Conservation (phyloP, 2,888 invertebrate species). For the Synergus umbraculus region DNA sequence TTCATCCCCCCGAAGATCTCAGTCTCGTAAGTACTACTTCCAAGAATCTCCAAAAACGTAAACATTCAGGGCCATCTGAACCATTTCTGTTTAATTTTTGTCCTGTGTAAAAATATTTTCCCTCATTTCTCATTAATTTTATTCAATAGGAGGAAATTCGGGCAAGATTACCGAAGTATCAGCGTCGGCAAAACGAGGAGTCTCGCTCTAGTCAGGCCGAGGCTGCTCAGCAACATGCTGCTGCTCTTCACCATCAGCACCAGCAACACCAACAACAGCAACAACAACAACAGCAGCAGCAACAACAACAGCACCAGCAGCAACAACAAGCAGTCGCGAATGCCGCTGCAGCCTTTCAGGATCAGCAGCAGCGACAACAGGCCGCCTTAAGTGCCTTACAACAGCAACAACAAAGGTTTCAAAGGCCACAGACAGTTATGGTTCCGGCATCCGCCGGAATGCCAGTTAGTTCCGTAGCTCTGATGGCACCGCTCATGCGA, state of each 20-base stretch:
- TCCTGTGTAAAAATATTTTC: no score
- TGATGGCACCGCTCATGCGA: constrained; percentile 79
- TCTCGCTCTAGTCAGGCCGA: constrained; percentile 69
- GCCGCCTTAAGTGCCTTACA: constrained; percentile 76
- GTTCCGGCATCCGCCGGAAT: constrained; percentile 77
- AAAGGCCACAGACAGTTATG: constrained; percentile 77
- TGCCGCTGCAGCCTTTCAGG: constrained; percentile 76
- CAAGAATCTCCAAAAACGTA: no score
- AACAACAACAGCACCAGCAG: constrained; percentile 71
- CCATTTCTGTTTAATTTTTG: no score
- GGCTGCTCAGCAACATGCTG: constrained; percentile 60
- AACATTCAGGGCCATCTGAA: no score
- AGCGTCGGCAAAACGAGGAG: constrained; percentile 77
- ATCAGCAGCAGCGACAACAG: constrained; percentile 76
- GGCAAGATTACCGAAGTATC: constrained; percentile 85
- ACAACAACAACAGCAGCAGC: constrained; percentile 68
- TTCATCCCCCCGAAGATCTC: constrained; percentile 96
- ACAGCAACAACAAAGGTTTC: constrained; percentile 78
- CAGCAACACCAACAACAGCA: constrained; percentile 72
- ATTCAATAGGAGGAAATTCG: constrained; percentile 86
- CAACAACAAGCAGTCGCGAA: constrained; percentile 76
- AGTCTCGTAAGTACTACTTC: constrained; percentile 80
- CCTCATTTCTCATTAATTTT: background rate
- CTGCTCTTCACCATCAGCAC: constrained; percentile 63
- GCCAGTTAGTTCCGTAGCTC: constrained; percentile 78